A percentile compares a stretch with the other conserved stretches of the same genome.
Evolutionary conservation across 2,888 invertebrate species (phyloP).

Genomic region (Scaptomyza caliginosa): DNA sequence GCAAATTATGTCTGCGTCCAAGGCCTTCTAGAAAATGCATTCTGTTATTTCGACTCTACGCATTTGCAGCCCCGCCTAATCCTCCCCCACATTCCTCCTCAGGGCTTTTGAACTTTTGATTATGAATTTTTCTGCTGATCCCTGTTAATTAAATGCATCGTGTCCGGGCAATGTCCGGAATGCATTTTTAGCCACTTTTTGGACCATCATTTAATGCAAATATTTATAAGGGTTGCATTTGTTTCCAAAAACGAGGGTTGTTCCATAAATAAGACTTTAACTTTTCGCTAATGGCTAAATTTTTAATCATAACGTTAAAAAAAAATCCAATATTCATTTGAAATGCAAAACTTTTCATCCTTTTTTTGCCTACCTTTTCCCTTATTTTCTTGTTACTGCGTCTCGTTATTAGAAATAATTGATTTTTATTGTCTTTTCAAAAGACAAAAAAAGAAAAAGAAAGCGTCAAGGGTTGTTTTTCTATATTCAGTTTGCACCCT

Average conservation of each 20-base stretch:
- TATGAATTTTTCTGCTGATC: conserved; percentile 7
- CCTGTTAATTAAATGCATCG: conserved; percentile 70
- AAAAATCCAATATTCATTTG: too few relatives aligned
- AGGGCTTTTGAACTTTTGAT: conserved; percentile 4
- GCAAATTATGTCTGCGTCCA: conserved; percentile 58
- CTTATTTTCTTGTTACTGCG: not conserved
- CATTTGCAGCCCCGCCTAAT: not conserved
- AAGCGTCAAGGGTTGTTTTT: conserved; percentile 40
- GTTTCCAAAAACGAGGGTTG: conserved; percentile 17
- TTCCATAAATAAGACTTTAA: not conserved
- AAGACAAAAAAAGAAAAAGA: conserved; percentile 68
- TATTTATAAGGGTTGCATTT: conserved; percentile 33
- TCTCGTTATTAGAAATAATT: conserved; percentile 70
- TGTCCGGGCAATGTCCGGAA: conserved; percentile 34
- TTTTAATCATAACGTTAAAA: too few relatives aligned
- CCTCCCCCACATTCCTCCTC: too few relatives aligned
- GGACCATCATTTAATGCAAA: conserved; percentile 32
- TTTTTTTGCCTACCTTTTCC: too few relatives aligned
- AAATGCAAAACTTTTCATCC: too few relatives aligned
- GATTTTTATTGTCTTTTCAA: conserved; percentile 73
- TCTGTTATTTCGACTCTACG: conserved; percentile 16
- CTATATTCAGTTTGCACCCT: conserved; percentile 23
- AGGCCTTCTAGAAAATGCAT: conserved; percentile 64
- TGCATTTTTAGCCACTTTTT: conserved; percentile 28
- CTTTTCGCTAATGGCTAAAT: too few relatives aligned